Evolutionary conservation across 2,888 invertebrate genomes (phyloP).

Genomic region (Netelia inedita): DNA sequence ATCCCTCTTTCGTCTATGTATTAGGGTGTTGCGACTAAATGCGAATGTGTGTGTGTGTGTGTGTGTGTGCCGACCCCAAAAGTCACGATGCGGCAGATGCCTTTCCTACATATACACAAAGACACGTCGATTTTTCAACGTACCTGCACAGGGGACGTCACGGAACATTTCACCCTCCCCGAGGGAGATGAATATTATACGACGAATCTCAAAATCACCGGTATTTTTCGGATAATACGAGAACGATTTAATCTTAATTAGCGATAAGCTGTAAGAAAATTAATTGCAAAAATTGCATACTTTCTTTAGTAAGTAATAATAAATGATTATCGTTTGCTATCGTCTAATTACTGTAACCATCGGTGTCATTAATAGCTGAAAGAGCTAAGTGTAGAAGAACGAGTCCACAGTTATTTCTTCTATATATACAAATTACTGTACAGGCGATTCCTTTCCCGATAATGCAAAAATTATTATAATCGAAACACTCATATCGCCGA

Average conservation of each 20-base stretch:
- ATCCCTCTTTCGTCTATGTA: slow-evolving; percentile 1
- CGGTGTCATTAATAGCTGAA: background rate
- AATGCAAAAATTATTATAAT: slow-evolving; percentile 36
- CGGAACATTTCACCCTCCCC: slow-evolving; percentile 21
- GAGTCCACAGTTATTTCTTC: too few species aligned
- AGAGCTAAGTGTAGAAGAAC: too few species aligned
- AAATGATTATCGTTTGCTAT: background rate
- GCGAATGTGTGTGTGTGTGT: slow-evolving; percentile 35
- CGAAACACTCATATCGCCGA: slow-evolving; percentile 27
- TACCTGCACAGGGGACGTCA: slow-evolving; percentile 39
- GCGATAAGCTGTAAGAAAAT: background rate
- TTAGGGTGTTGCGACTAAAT: slow-evolving; percentile 22
- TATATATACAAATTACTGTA: too few species aligned
- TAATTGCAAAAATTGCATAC: background rate
- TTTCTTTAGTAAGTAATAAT: background rate
- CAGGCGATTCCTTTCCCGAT: background rate
- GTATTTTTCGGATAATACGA: slow-evolving; percentile 52
- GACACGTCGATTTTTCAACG: slow-evolving; percentile 1
- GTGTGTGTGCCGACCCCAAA: slow-evolving; percentile 64
- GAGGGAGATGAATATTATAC: slow-evolving; percentile 1
- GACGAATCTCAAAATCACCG: slow-evolving; percentile 56
- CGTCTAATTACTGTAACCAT: slow-evolving; percentile 19
- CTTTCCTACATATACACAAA: slow-evolving; percentile 35
- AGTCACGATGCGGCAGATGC: slow-evolving; percentile 72
- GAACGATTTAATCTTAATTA: slow-evolving; percentile 48